Evolutionary conservation across 2,888 invertebrate genomes (phyloP).

Genomic region (Pyrocoelia pectoralis): DNA sequence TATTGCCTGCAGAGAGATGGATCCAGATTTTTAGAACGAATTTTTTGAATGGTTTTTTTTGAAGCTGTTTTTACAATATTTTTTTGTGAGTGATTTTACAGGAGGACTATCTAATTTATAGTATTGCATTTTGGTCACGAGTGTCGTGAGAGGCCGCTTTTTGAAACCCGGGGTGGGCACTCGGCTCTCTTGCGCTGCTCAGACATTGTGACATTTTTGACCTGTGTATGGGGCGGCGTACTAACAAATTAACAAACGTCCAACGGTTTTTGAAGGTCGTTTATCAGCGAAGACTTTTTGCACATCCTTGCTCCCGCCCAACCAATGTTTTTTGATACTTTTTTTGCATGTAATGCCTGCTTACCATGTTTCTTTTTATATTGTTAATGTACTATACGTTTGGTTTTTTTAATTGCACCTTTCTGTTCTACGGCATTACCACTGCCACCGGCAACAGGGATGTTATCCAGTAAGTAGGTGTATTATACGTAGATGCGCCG

Average conservation of each 20-base stretch:
- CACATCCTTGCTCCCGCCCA: slow-evolving; percentile 74
- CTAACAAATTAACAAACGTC: slow-evolving; percentile 64
- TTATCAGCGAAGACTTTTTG: slow-evolving; percentile 66
- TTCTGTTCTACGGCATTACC: slow-evolving; percentile 69
- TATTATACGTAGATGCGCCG: slow-evolving; percentile 44
- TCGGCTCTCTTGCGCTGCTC: slow-evolving; percentile 58
- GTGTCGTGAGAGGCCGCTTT: slow-evolving; percentile 59
- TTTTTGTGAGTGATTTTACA: slow-evolving; percentile 51
- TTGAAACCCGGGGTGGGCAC: slow-evolving; percentile 60
- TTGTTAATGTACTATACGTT: slow-evolving; percentile 65
- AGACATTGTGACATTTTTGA: slow-evolving; percentile 84
- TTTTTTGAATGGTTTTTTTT: slow-evolving; percentile 50
- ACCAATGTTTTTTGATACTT: slow-evolving; percentile 56
- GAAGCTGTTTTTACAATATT: slow-evolving; percentile 51
- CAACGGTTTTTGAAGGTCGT: slow-evolving; percentile 77
- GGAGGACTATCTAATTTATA: slow-evolving; percentile 39
- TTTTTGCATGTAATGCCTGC: slow-evolving; percentile 77
- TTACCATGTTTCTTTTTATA: slow-evolving; percentile 65
- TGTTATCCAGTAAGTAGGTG: slow-evolving; percentile 78
- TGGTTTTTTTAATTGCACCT: slow-evolving; percentile 74
- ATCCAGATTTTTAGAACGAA: slow-evolving; percentile 37
- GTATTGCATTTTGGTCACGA: slow-evolving; percentile 58
- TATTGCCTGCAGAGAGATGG: slow-evolving; percentile 47
- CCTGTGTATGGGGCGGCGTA: slow-evolving; percentile 89
- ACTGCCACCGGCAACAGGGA: slow-evolving; percentile 69